A percentile compares a stretch with the other conserved stretches of the same genome.
Evolutionary conservation across 2,113 vertebrate species (phyloP).

Genomic region (Shinisaurus crocodilurus): DNA sequence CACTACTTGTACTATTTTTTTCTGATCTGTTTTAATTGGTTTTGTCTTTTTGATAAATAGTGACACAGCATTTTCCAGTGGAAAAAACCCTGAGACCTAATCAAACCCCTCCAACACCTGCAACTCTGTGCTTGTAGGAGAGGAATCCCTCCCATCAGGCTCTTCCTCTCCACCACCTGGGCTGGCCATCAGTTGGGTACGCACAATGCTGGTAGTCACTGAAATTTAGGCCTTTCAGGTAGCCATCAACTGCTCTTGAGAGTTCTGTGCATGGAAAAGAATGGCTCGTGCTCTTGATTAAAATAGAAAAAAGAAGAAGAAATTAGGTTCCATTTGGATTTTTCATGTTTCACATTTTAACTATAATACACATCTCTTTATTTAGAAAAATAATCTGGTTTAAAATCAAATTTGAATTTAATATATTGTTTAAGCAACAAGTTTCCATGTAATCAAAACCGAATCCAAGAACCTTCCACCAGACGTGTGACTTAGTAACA

Average conservation of each 20-base stretch:
- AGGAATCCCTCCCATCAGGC: neutral
- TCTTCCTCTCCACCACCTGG: neutral
- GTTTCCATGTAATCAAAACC: neutral
- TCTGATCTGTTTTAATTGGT: neutral
- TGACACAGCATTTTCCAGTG: neutral
- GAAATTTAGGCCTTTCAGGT: neutral
- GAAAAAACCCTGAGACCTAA: neutral
- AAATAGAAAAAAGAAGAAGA: neutral
- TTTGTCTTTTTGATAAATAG: neutral
- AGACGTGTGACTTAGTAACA: neutral
- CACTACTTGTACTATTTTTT: neutral
- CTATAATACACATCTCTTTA: neutral
- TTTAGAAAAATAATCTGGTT: neutral
- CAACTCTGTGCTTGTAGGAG: neutral
- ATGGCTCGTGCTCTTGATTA: neutral
- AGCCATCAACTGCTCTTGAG: neutral
- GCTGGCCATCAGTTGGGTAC: neutral
- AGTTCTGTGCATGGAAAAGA: neutral
- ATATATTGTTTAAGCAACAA: neutral
- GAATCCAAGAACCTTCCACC: neutral
- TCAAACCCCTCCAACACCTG: neutral
- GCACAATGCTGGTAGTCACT: neutral
- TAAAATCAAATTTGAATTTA: neutral
- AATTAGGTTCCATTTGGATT: neutral
- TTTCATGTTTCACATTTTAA: neutral